Conservation (phyloP, 2,888 invertebrate genomes). For the Harpalus rufipes region DNA sequence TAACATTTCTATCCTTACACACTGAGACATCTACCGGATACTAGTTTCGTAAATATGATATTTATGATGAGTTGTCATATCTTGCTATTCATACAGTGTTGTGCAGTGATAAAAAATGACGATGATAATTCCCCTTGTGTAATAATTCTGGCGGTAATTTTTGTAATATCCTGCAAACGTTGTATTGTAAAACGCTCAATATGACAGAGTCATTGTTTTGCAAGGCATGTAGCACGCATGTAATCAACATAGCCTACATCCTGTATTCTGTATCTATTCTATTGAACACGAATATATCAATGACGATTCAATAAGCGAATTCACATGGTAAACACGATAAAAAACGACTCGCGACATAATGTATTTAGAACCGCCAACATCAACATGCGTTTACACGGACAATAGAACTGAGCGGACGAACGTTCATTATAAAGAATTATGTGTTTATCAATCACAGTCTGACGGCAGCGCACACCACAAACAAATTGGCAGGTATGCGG, state of each 20-base stretch:
- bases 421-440: constrained; percentile 67
- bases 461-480: constrained; percentile 47
- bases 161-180: constrained; percentile 2
- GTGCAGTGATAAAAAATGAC: background rate
- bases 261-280: constrained; percentile 44
- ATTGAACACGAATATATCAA: constrained; percentile 42
- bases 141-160: background rate
- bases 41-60: too few relatives aligned
- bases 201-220: constrained; percentile 30
- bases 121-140: too few relatives aligned
- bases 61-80: too few relatives aligned
- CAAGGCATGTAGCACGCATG: constrained; percentile 25
- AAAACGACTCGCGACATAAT: constrained; percentile 59
- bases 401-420: constrained; percentile 29
- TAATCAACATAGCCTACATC: constrained; percentile 42
- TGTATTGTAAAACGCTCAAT: constrained; percentile 13
- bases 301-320: constrained; percentile 49
- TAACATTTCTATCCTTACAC: too few relatives aligned
- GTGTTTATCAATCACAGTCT: constrained; percentile 64
- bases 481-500: constrained; percentile 63
- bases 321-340: constrained; percentile 39
- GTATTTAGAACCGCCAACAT: constrained; percentile 60
- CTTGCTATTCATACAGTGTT: too few relatives aligned
- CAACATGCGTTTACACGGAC: constrained; percentile 63
- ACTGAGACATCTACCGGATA: too few relatives aligned